These are phyloP conservation scores for Probaryconus sp. DNA, from an alignment of 1,140 invertebrate species.

Conservation along the genomic window DNA sequence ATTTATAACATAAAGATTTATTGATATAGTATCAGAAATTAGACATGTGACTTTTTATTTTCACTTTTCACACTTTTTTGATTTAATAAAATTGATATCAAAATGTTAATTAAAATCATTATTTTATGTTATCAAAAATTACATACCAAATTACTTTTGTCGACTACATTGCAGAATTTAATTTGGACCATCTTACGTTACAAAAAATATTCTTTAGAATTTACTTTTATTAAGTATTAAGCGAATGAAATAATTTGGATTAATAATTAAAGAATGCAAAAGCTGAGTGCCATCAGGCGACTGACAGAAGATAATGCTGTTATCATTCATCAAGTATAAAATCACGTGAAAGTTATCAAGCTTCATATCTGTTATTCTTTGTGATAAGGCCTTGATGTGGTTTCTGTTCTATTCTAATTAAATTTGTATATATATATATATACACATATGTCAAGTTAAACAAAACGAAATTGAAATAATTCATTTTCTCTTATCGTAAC, in stretches of 20 bases:
- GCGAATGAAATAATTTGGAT: not conserved
- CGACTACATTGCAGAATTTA: slow-evolving; percentile 67
- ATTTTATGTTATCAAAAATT: no score
- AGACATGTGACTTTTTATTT: no score
- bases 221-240: no score
- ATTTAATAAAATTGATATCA: no score
- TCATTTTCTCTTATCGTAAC: no score
- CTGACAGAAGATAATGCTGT: slow-evolving; percentile 64
- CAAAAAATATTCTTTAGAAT: not conserved
- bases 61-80: no score
- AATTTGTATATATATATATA: not conserved
- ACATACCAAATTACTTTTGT: slow-evolving; percentile 69
- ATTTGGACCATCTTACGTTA: slow-evolving; percentile 68
- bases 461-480: no score
- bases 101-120: no score
- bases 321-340: slow-evolving; percentile 62
- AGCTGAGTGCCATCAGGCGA: slow-evolving; percentile 60
- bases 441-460: no score
- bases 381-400: slow-evolving; percentile 16
- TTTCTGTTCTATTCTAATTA: slow-evolving; percentile 4
- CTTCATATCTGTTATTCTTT: slow-evolving; percentile 50
- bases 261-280: slow-evolving; percentile 20
- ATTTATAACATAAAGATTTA: no score
- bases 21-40: no score
- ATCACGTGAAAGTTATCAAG: slow-evolving; percentile 62